Conservation (phyloP, 1,140 invertebrate species). For the Drosophila novamexicana region DNA sequence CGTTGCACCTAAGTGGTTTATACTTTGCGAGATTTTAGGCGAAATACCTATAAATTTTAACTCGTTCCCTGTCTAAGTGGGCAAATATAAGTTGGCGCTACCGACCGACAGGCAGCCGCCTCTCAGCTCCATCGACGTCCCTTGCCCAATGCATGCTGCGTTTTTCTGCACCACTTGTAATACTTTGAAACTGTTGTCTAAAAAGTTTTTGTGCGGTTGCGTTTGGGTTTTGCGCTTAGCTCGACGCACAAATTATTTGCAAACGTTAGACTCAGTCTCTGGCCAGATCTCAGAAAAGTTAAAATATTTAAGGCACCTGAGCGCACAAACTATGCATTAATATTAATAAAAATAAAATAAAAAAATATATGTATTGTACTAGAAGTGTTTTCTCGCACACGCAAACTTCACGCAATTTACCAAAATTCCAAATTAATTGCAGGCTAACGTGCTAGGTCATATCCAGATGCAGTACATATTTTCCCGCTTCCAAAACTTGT, state of each 20-base stretch:
- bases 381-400: not conserved
- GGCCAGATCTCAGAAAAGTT: constrained; percentile 2
- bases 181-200: constrained; percentile 80
- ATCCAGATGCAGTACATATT: not conserved
- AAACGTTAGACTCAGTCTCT: constrained; percentile 53
- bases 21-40: constrained; percentile 75
- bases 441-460: constrained; percentile 11
- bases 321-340: constrained; percentile 20
- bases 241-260: constrained; percentile 80
- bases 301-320: constrained; percentile 29
- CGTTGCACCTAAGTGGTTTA: constrained; percentile 68
- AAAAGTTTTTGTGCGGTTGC: constrained; percentile 72
- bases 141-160: constrained; percentile 14
- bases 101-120: constrained; percentile 40
- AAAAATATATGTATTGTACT: not conserved
- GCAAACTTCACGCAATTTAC: constrained; percentile 10
- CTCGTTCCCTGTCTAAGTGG: constrained; percentile 78
- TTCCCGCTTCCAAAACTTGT: not conserved
- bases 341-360: constrained; percentile 32
- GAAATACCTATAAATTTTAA: constrained; percentile 83
- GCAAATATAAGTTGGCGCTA: constrained; percentile 64
- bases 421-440: constrained; percentile 30
- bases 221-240: constrained; percentile 69
- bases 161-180: constrained; percentile 68
- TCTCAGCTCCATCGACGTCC: constrained; percentile 48